Percentiles rank a stretch among this genome's conserved stretches.
Conservation (phyloP, 1,140 invertebrate species). For the Leptopilina clavipes region DNA sequence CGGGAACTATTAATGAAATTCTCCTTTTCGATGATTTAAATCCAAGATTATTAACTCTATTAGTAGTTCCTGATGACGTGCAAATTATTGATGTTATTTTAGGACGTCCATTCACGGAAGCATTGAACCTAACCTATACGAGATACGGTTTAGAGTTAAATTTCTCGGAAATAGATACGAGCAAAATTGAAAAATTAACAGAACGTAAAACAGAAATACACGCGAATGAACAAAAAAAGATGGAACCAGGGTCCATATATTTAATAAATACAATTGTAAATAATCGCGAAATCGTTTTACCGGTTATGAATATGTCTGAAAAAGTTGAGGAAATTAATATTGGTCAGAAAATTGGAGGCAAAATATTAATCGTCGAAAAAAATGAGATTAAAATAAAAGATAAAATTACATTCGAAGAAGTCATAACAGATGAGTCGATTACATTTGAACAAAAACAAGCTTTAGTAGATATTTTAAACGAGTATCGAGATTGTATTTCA, state of each 20-base stretch:
- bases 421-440: background rate
- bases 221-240: conserved; percentile 1
- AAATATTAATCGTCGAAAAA: background rate
- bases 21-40: conserved; percentile 36
- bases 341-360: background rate
- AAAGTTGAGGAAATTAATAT: background rate
- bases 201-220: background rate
- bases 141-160: conserved; percentile 40
- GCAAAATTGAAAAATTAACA: background rate
- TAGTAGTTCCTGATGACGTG: conserved; percentile 44
- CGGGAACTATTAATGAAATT: conserved; percentile 20
- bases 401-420: background rate
- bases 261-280: conserved; percentile 38
- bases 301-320: conserved; percentile 34
- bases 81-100: conserved; percentile 45
- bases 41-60: conserved; percentile 5
- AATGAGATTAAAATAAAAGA: background rate
- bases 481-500: background rate
- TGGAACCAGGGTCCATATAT: conserved; percentile 32
- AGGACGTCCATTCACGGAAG: conserved; percentile 48
- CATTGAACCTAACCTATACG: conserved; percentile 45
- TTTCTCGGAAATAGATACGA: conserved; percentile 38
- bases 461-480: background rate
- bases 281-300: conserved; percentile 6
- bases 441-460: conserved; percentile 26